Base-by-base conservation (phyloP, 1,140 invertebrate genomes). In the Macrosteles quadrilineatus region DNA sequence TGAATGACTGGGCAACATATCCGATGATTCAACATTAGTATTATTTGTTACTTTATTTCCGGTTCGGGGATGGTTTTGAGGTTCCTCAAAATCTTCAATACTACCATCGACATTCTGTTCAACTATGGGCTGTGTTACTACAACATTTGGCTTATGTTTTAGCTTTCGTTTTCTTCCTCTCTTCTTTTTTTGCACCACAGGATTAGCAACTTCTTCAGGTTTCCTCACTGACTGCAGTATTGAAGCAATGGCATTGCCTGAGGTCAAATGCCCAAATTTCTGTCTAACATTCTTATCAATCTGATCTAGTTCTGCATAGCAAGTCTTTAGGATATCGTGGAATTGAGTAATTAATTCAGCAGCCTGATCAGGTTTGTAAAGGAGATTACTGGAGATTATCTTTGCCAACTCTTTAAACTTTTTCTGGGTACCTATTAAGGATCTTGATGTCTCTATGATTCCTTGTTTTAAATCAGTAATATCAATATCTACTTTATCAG, bases 321-420 rank as follows among this genome's bases (percentile, higher is more conserved):
- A 59, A 11, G n/a, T 21, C 25, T 59, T 59, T 29, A 59, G 23
- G 27, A 59, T 59, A 14, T 59, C 55, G 6, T 59, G 55, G 23
- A 59, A 59, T 23, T 25, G 25, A 4, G 21, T 59, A 2, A 59
- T 29, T 23, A 59, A 29, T 14, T 59, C 27, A 14, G 11, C 27
- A 23, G 55, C 25, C 12, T 25, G 2, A 6, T 59, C 27, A 2
- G 27, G 9, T 27, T 29, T 12, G 23, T 59, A 59, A 27, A 59
- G 9, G 27, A 59, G 23, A 11, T 59, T 25, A 59, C 55, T 59
- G 6, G 55, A 59, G 2, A 59, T 59, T 25, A 30, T n/a, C 23
- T 30, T 59, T 2, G 55, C 55, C 55, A 59, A 25, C 27, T 59
- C 55, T 23, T 59, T 59, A n/a, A 59, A 59, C n/a, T 29, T 2